These are phyloP conservation scores for Oeneis ivallda DNA, from an alignment of 2,888 invertebrate species.

Conservation along the genomic window DNA sequence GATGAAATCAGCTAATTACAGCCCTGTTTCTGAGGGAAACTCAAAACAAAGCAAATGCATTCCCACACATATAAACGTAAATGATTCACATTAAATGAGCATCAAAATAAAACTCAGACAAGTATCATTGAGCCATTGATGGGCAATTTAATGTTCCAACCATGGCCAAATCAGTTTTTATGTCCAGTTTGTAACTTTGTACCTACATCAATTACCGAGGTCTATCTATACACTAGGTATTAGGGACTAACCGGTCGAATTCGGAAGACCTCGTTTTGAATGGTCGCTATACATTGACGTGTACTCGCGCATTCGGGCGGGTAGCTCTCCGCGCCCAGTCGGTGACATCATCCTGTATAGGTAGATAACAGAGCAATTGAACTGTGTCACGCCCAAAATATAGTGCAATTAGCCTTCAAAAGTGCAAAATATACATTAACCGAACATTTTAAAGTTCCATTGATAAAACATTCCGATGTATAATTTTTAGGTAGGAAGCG, in stretches of 20 bases:
- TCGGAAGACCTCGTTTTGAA: conserved; percentile 30
- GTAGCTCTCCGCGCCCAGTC: conserved; percentile 59
- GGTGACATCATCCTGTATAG: conserved; percentile 73
- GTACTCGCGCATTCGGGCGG: conserved; percentile 48
- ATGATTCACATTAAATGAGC: neutral
- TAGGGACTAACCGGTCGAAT: conserved; percentile 35
- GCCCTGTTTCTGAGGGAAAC: neutral
- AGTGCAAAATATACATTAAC: conserved; percentile 38
- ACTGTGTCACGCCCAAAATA: conserved; percentile 67
- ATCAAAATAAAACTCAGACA: conserved; percentile 12
- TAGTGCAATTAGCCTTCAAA: conserved; percentile 27
- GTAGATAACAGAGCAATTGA: conserved; percentile 68
- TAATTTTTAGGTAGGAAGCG: conserved; percentile 24
- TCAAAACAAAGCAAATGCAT: conserved; percentile 3
- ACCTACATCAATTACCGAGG: conserved; percentile 3
- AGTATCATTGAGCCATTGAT: conserved; percentile 18
- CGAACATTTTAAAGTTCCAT: conserved; percentile 5
- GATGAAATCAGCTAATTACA: neutral
- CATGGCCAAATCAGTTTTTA: conserved; percentile 30
- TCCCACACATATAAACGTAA: neutral
- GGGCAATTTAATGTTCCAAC: conserved; percentile 20
- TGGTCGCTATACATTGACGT: conserved; percentile 11
- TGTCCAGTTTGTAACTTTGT: conserved; percentile 21
- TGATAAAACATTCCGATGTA: conserved; percentile 4
- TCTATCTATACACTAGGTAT: conserved; percentile 20